These are phyloP conservation scores for Sparus aurata DNA, from an alignment of 2,797 vertebrate genomes.

Conservation along the genomic window DNA sequence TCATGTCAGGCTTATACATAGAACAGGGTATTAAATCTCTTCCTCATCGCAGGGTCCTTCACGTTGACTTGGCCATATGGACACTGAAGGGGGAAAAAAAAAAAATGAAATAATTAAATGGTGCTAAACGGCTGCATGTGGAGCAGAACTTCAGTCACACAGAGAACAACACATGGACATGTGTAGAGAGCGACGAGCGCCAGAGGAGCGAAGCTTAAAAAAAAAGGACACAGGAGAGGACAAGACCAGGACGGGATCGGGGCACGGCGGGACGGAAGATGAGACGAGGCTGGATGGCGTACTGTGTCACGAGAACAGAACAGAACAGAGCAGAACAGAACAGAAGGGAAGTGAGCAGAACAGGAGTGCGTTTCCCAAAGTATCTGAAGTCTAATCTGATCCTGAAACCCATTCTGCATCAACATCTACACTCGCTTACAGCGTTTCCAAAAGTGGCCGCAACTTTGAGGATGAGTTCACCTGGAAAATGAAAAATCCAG, in stretches of 20 bases:
- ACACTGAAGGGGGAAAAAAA: constrained; percentile 84
- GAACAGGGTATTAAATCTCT: constrained; percentile 86
- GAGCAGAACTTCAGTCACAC: constrained; percentile 50
- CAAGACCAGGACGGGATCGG: background rate
- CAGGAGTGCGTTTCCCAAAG: background rate
- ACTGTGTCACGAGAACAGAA: background rate
- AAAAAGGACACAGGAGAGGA: constrained; percentile 2
- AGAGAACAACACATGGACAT: constrained; percentile 36
- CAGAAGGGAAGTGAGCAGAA: constrained; percentile 6
- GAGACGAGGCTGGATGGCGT: background rate
- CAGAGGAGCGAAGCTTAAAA: constrained; percentile 1
- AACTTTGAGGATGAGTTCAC: too few relatives aligned
- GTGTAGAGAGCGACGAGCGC: constrained; percentile 14
- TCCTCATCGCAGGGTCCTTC: constrained; percentile 89
- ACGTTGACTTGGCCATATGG: constrained; percentile 90
- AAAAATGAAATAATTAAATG: constrained; percentile 56
- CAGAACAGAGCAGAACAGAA: constrained; percentile 1
- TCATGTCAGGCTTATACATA: constrained; percentile 74
- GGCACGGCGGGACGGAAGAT: background rate
- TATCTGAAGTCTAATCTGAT: background rate
- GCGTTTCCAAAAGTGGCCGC: too few relatives aligned
- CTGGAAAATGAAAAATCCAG: too few relatives aligned
- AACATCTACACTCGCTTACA: background rate
- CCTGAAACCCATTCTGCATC: background rate
- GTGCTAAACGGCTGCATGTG: constrained; percentile 43